Percentiles rank a stretch among this genome's conserved stretches.
Conservation (phyloP, 2,888 invertebrate genomes). For the Sisyra nigra region DNA sequence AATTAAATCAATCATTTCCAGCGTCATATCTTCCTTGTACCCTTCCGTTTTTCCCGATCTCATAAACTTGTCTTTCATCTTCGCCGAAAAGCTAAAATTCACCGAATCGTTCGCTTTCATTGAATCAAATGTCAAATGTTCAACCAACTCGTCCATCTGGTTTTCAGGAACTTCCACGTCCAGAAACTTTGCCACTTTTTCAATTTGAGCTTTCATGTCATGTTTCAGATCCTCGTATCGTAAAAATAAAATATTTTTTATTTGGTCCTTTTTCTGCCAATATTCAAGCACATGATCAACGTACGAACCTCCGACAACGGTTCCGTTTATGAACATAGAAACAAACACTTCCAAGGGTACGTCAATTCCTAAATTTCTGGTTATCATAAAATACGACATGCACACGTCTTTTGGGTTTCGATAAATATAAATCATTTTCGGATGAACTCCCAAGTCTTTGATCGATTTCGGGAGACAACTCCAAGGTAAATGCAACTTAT, state of each 20-base stretch:
- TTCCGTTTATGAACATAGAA: background rate
- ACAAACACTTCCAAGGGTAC: background rate
- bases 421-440: conserved; percentile 2
- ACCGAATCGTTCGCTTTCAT: background rate
- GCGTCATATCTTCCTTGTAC: background rate
- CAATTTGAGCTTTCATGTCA: background rate
- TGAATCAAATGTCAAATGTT: background rate
- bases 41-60: background rate
- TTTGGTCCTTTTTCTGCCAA: background rate
- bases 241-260: background rate
- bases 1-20: conserved; percentile 1
- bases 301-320: background rate
- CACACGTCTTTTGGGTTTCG: background rate
- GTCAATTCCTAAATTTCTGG: background rate
- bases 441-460: background rate
- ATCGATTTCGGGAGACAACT: background rate
- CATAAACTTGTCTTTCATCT: background rate
- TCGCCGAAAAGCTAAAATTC: background rate
- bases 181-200: background rate
- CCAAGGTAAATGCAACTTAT: background rate
- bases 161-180: background rate
- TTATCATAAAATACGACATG: background rate
- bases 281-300: conserved; percentile 1
- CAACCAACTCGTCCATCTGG: background rate
- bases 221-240: background rate